These are phyloP conservation scores for Pardalotus punctatus DNA, from an alignment of 2,113 vertebrate species.

Conservation along the genomic window DNA sequence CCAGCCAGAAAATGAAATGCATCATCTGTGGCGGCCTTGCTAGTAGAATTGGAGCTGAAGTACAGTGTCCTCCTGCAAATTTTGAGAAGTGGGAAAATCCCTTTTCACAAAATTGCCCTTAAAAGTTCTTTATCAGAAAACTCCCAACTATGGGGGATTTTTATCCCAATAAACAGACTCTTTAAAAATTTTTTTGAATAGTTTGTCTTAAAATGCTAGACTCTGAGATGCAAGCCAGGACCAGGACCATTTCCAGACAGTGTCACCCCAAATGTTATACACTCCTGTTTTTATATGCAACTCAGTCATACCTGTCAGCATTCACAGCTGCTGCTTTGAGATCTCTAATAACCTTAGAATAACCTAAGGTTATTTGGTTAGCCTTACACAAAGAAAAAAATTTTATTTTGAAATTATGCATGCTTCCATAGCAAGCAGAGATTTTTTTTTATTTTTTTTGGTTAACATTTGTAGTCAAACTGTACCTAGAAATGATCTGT, in stretches of 20 bases:
- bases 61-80: neutral
- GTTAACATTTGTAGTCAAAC: neutral
- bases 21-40: neutral
- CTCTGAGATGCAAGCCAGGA: neutral
- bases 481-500: neutral
- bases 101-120: neutral
- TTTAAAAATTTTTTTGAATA: rapidly evolving
- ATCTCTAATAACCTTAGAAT: neutral
- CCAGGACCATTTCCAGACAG: neutral
- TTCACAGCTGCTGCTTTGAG: neutral
- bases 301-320: neutral
- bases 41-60: neutral
- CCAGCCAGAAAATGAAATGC: neutral
- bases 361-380: neutral
- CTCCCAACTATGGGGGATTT: rapidly evolving
- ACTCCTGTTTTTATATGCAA: neutral
- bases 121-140: neutral
- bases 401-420: neutral
- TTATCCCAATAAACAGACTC: neutral
- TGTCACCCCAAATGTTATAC: neutral
- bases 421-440: neutral
- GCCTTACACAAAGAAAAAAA: neutral
- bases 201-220: neutral
- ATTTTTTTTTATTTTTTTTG: neutral
- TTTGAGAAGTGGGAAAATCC: neutral